Conservation (phyloP, 2,113 vertebrate species). For the Cranoglanis bouderius region DNA sequence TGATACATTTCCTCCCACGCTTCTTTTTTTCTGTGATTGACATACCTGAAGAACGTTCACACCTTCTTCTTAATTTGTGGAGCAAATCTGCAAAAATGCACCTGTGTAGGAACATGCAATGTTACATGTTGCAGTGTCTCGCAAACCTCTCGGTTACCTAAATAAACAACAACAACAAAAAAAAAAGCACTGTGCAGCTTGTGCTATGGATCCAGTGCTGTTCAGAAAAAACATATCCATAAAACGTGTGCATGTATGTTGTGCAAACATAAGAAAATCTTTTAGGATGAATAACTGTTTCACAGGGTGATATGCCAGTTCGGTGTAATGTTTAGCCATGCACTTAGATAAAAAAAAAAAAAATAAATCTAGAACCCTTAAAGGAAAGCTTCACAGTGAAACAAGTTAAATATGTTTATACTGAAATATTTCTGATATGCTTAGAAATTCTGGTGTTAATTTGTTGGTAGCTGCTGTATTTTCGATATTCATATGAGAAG, state of each 20-base stretch:
- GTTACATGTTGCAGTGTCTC: conserved; percentile 22
- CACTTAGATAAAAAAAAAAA: not conserved
- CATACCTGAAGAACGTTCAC: conserved; percentile 35
- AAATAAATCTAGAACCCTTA: not conserved
- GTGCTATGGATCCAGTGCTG: not conserved
- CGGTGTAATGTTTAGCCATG: not conserved
- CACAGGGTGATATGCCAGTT: not conserved
- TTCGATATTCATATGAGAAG: not conserved
- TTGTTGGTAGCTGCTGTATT: not conserved
- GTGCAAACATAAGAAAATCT: not conserved
- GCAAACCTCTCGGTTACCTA: conserved; percentile 11
- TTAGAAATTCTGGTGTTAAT: not conserved
- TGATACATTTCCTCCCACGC: conserved; percentile 44
- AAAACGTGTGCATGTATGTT: not conserved
- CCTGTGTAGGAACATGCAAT: conserved; percentile 14
- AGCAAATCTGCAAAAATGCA: conserved; percentile 39
- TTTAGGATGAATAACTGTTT: not conserved
- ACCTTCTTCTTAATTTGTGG: conserved; percentile 37
- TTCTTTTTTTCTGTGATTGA: conserved; percentile 15
- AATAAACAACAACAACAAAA: too few relatives aligned
- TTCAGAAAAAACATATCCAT: not conserved
- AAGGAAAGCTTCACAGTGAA: not conserved
- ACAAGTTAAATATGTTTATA: not conserved
- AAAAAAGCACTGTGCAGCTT: not conserved
- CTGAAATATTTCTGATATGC: not conserved